phyloP scores from a whole-genome alignment of 2,797 vertebrate genomes.

The Pempheris klunzingeri region DNA sequence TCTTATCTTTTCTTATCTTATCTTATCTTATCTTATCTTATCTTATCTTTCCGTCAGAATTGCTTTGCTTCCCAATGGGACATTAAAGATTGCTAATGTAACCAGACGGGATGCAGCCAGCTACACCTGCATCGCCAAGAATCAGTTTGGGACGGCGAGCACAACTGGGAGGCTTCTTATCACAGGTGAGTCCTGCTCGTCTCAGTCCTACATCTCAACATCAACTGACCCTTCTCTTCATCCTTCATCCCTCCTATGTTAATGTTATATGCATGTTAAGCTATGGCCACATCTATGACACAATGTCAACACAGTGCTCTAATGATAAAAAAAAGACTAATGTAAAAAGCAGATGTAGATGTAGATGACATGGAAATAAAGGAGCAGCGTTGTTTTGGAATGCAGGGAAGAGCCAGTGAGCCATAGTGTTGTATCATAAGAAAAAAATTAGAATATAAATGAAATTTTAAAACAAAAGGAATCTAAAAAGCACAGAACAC shows the following conservation, averaged over 20 bases:
- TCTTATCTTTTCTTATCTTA: too few species aligned
- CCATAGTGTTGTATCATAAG: neutral
- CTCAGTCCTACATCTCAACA: neutral
- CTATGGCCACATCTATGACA: neutral
- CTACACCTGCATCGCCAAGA: slow-evolving; percentile 93
- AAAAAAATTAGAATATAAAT: neutral
- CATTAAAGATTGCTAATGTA: slow-evolving; percentile 90
- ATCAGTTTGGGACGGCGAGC: slow-evolving; percentile 93
- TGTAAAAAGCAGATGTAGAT: neutral
- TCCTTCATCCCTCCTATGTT: neutral
- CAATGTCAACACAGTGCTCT: neutral
- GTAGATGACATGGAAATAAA: neutral
- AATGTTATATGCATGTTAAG: neutral
- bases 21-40: too few species aligned
- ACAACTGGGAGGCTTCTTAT: slow-evolving; percentile 89
- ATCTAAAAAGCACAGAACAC: too few species aligned
- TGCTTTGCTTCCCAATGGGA: slow-evolving; percentile 88
- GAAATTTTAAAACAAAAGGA: too few species aligned
- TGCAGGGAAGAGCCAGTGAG: neutral
- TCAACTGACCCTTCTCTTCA: neutral
- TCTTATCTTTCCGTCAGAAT: slow-evolving; percentile 81
- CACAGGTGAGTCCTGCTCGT: slow-evolving; percentile 85
- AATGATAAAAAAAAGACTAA: neutral
- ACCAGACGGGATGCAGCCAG: slow-evolving; percentile 90
- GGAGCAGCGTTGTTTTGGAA: neutral